Base-by-base conservation (phyloP, 2,113 vertebrate genomes). In the Calcarius ornatus region DNA sequence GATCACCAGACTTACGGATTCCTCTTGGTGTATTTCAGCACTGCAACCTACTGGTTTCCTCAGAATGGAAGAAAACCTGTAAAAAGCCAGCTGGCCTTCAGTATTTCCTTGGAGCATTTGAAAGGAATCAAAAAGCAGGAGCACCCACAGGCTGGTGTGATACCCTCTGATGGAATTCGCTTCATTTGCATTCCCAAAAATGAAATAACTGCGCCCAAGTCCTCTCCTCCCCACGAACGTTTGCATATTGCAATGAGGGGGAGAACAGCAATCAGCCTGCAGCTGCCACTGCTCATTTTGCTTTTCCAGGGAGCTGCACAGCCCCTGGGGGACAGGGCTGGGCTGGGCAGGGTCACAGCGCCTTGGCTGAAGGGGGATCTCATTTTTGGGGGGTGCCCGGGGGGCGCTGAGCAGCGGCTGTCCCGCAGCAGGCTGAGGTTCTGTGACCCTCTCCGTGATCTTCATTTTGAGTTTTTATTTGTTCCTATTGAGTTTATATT, bases 321-420 rank as follows among this genome's bases (percentile, higher is more conserved):
- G n/a, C 1, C 8, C 1, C 1, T 1, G 16, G 15, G 10, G 15
- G 22, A 11, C 4, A 0, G 50, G 27, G 50, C 50, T 28, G n/a
- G 27, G 63, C 40, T 42, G 51, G 3, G 61, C 30, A 51, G n/a
- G 56, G 21, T 56, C 14, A 15, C 8, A 6, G 12, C 1, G 54
- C 65, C 57, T 47, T 11, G 69, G 35, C n/a, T 3, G 22, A 16
- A 64, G 30, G 0, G 0, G 69, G 30, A 12, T 54, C 35, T 65
- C 1, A 0, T 3, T 23, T 37, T 30, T 11, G 8, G 45, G 22
- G 21, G 17, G 4, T 15, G 27, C 43, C 61, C 2, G 2, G 9
- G 28, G 37, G 8, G 18, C 5, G 43, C 38, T 19, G 63, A 7
- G 31, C 4, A 57, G 57, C 42, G 2, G 27, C 61, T 24, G 16